Base-by-base conservation (phyloP, 2,113 vertebrate genomes). In the Pangasianodon gigas region DNA sequence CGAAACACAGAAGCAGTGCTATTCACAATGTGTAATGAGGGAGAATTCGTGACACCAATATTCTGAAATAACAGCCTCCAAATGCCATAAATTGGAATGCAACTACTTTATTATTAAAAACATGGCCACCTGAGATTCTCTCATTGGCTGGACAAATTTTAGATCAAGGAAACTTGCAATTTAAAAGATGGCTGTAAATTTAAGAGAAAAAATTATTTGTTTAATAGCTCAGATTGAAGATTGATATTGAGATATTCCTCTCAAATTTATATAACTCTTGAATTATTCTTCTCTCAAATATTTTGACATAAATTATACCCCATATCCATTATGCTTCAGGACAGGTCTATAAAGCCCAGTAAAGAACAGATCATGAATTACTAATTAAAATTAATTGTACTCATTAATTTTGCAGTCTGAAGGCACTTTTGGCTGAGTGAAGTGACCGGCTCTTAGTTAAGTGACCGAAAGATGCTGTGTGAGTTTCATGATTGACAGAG, bases 361-460 rank as follows among this genome's bases (percentile, higher is more conserved):
- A 84, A 41, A 84, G n/a, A 58, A 83, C n/a, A 58, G 56, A 44
- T 84, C 82, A 29, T 84, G 24, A 62, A 62, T 84, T 62, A 46
- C 82, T 46, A 84, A 84, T 62, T 84, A 62, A 62, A 84, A 84
- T 84, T 14, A 84, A 84, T 84, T 46, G 82, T 16, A 16, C 56
- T 84, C 37, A 84, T 84, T 84, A 2, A 84, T 84, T 84, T 46
- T 84, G 37, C 82, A 84, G 37, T 26, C 37, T 44, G 82, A 46
- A 44, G 56, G 19, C 82, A 46, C 37, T 62, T 62, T 62, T 16
- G 32, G 56, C 54, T 58, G 54, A 60, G 9, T 58, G 32, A 26
- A 44, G 54, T 84, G 82, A 58, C 52, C 8, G 11, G 77, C 44
- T 79, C 75, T n/a, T 46, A 80, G 46, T 80, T 52, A 18, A 51